Base-by-base conservation (phyloP, 2,888 invertebrate genomes). In the Mesochorus sp. region DNA sequence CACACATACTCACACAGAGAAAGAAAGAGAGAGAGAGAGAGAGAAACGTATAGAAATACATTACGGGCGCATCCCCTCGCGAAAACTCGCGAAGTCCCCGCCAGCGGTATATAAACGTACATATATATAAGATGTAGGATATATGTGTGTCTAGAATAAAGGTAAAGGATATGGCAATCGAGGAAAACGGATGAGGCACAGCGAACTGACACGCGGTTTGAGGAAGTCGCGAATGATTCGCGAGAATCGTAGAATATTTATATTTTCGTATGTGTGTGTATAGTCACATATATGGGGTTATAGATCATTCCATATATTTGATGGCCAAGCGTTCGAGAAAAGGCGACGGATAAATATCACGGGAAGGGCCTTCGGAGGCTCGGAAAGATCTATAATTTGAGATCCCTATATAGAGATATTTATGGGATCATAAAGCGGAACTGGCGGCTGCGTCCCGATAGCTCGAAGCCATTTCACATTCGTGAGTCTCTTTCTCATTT, bases 371-470 rank as follows among this genome's bases (percentile, higher is more conserved):
- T 8, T 2, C 8, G n/a, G 8, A 37, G 12, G 37, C 49, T 73
- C 67, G 47, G 17, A 57, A 55, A 51, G 79, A 75, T 59, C 42
- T 42, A 84, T 87, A 87, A 87, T 88, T 89, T 86, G 86, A 86
- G 86, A 88, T 84, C 85, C 85, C 83, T 88, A 87, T 86, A 86
- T 88, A 88, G 87, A 86, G 86, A 89, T 89, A 88, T 88, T 89
- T 88, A 88, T 87, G 88, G 84, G 83, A 86, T 86, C 87, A 86
- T 87, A 86, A 88, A 87, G 85, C 87, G 84, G 81, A 85, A 85
- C 85, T 85, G 84, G 81, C 83, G 83, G 84, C 82, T 71, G 62
- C 17, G 66, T 70, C 80, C 81, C 84, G 84, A 85, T 87, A 84
- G 82, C 83, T 82, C 81, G 72, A 80, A 82, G 81, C 83, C 81